phyloP scores from a whole-genome alignment of 1,140 invertebrate species.

The Euglossa dilemma region DNA sequence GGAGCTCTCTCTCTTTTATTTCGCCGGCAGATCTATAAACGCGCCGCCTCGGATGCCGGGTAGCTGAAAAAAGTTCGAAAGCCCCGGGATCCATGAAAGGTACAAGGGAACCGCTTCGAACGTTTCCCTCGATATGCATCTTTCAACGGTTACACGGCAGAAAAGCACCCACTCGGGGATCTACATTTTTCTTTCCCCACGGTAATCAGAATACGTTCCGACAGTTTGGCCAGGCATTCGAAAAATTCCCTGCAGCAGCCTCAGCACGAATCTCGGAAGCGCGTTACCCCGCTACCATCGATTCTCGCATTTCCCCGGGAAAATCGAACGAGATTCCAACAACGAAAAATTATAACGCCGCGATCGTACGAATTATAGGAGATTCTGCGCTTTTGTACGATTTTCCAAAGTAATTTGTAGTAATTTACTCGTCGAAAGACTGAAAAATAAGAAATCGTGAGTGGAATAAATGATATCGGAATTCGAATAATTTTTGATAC shows the following conservation, averaged over 20 bases:
- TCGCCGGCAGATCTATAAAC: not conserved
- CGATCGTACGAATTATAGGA: no score
- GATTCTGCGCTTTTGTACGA: no score
- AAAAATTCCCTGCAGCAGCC: no score
- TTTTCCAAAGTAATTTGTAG: no score
- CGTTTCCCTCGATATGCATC: slow-evolving; percentile 27
- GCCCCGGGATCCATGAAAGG: not conserved
- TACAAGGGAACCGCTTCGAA: not conserved
- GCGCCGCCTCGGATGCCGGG: not conserved
- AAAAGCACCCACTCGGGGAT: not conserved
- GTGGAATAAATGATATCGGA: no score
- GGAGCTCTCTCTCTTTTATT: not conserved
- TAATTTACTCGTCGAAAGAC: no score
- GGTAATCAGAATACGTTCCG: not conserved
- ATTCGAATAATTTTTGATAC: no score
- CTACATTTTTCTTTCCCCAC: slow-evolving; percentile 1
- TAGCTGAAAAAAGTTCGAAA: not conserved
- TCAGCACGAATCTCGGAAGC: not conserved
- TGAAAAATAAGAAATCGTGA: no score
- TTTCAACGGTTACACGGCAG: slow-evolving; percentile 25
- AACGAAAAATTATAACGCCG: no score
- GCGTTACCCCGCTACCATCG: not conserved
- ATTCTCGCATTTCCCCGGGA: no score
- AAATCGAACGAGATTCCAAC: no score
- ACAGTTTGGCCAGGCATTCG: not conserved